phyloP scores from a whole-genome alignment of 2,888 invertebrate species.

The Macaria liturata region DNA sequence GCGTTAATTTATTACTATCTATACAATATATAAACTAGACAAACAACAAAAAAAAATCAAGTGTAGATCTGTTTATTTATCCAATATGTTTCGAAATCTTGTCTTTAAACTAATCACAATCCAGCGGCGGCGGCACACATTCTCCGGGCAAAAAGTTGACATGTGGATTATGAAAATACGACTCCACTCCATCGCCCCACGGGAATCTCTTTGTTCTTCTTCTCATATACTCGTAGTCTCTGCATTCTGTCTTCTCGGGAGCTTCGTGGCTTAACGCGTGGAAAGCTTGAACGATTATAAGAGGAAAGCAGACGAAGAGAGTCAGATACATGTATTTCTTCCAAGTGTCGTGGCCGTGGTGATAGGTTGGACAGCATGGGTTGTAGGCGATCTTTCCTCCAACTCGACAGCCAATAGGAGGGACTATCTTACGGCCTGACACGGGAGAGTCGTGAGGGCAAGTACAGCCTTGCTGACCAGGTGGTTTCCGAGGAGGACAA shows the following conservation, averaged over 20 bases:
- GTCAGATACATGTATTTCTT: not conserved
- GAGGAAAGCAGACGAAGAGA: not conserved
- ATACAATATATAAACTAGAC: too few relatives aligned
- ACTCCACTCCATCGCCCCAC: constrained; percentile 92
- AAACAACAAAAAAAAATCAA: too few relatives aligned
- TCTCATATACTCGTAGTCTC: constrained; percentile 87
- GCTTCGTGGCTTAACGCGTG: not conserved
- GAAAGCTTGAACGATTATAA: not conserved
- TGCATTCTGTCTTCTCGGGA: constrained; percentile 16
- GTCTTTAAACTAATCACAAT: constrained; percentile 12
- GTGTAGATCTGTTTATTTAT: too few relatives aligned
- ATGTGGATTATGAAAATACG: constrained; percentile 68
- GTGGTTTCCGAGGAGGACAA: not conserved
- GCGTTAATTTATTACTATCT: too few relatives aligned
- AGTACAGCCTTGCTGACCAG: not conserved
- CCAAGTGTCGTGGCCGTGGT: constrained; percentile 2
- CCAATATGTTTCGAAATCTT: not conserved
- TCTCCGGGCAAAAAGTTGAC: constrained; percentile 12
- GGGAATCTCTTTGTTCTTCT: constrained; percentile 91
- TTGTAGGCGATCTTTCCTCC: not conserved
- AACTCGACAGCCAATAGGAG: not conserved
- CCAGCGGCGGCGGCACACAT: constrained; percentile 13
- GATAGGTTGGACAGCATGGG: not conserved
- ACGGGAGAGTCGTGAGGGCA: not conserved
- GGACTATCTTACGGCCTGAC: not conserved